phyloP scores from a whole-genome alignment of 2,888 invertebrate genomes.

The Thalpophila matura region DNA sequence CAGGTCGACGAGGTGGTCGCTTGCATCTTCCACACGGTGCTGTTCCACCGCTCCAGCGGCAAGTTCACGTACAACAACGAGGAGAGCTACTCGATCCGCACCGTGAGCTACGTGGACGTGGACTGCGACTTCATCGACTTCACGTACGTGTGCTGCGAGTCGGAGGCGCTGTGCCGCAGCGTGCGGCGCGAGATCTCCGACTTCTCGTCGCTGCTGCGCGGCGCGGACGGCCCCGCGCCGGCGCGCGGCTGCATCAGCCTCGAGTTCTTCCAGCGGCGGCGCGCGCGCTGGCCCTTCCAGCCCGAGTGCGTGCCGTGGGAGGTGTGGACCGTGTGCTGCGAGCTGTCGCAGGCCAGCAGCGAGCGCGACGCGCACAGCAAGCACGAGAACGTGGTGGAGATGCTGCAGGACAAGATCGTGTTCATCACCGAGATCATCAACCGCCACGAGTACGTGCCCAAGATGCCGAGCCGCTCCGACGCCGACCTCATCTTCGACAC shows the following conservation, averaged over 20 bases:
- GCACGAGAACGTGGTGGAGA: slow-evolving; percentile 96
- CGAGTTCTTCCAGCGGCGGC: slow-evolving; percentile 98
- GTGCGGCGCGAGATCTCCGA: slow-evolving; percentile 94
- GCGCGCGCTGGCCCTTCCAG: slow-evolving; percentile 97
- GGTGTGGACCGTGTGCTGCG: slow-evolving; percentile 98
- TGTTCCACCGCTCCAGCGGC: slow-evolving; percentile 97
- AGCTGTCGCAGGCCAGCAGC: slow-evolving; percentile 95
- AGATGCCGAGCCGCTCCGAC: slow-evolving; percentile 98
- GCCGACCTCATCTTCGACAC: slow-evolving; percentile 98
- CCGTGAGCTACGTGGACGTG: slow-evolving; percentile 98
- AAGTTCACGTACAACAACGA: slow-evolving; percentile 98
- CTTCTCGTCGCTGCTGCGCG: slow-evolving; percentile 95
- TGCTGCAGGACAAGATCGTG: slow-evolving; percentile 97
- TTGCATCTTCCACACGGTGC: slow-evolving; percentile 97
- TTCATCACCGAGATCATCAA: slow-evolving; percentile 99
- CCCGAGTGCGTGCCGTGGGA: slow-evolving; percentile 99
- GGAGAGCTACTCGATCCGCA: slow-evolving; percentile 98
- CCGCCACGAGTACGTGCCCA: slow-evolving; percentile 98
- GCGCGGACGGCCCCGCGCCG: slow-evolving; percentile 91
- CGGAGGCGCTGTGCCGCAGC: slow-evolving; percentile 93
- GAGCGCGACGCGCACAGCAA: slow-evolving; percentile 97
- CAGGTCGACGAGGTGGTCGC: slow-evolving; percentile 98
- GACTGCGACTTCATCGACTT: slow-evolving; percentile 99
- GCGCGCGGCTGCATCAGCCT: slow-evolving; percentile 97
- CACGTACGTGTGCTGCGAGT: slow-evolving; percentile 98